phyloP scores from a whole-genome alignment of 2,888 invertebrate genomes.

The Emesis russula region DNA sequence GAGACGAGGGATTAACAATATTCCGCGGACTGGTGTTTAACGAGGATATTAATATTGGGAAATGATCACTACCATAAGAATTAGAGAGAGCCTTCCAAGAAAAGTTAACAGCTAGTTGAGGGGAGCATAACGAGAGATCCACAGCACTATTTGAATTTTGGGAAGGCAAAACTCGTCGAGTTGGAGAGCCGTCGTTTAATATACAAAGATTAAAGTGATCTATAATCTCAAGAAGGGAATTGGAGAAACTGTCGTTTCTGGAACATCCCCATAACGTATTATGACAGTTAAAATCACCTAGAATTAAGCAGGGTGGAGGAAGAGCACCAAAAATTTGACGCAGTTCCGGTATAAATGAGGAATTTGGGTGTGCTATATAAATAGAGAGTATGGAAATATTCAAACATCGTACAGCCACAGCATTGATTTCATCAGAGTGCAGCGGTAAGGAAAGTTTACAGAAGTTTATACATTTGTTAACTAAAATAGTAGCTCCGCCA shows the following conservation, averaged over 20 bases:
- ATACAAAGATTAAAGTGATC: conserved; percentile 73
- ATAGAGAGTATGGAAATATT: conserved; percentile 67
- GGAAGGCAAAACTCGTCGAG: conserved; percentile 52
- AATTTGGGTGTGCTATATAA: conserved; percentile 67
- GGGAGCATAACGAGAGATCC: conserved; percentile 76
- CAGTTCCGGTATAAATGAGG: conserved; percentile 38
- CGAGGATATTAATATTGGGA: conserved; percentile 57
- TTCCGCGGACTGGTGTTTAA: no score
- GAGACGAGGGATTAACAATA: no score
- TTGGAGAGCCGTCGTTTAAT: conserved; percentile 80
- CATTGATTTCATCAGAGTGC: not conserved
- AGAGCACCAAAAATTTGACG: conserved; percentile 31
- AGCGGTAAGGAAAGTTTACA: not conserved
- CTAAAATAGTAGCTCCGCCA: not conserved
- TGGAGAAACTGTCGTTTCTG: conserved; percentile 37
- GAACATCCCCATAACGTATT: conserved; percentile 69
- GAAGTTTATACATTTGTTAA: not conserved
- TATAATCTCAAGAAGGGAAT: conserved; percentile 55
- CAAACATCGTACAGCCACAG: not conserved
- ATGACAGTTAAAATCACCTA: conserved; percentile 65
- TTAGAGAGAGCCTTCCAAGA: conserved; percentile 21
- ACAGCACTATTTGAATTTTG: conserved; percentile 76
- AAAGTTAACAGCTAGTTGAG: conserved; percentile 10
- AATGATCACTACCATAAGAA: conserved; percentile 78
- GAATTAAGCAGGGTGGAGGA: conserved; percentile 36